Evolutionary conservation across 2,113 vertebrate species (phyloP).

Genomic region (Gymnorhina tibicen): DNA sequence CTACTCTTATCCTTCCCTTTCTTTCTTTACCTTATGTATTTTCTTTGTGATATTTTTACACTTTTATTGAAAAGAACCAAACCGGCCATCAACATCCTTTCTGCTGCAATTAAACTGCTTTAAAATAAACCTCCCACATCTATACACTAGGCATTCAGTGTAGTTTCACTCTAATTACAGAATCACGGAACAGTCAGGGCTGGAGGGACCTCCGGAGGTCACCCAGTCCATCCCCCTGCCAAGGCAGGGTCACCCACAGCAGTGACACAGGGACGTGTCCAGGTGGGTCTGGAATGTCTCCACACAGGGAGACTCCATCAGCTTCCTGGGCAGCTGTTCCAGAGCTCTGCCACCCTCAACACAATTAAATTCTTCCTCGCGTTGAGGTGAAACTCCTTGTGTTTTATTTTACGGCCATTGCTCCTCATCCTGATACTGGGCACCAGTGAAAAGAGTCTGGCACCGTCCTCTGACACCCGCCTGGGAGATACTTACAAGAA

Average conservation of each 20-base stretch:
- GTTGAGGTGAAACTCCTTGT: background rate
- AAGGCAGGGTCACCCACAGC: background rate
- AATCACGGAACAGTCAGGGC: background rate
- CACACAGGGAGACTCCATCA: background rate
- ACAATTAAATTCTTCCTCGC: accelerated
- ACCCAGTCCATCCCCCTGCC: background rate
- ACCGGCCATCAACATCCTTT: accelerated
- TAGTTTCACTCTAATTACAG: background rate
- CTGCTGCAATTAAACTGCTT: background rate
- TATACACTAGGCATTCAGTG: background rate
- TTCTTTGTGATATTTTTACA: background rate
- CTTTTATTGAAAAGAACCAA: background rate
- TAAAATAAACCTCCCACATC: background rate
- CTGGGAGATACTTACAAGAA: accelerated
- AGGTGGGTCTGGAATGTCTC: background rate
- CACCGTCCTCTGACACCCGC: background rate
- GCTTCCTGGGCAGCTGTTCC: background rate
- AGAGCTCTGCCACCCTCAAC: background rate
- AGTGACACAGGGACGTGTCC: background rate
- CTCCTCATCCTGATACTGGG: background rate
- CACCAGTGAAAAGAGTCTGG: background rate
- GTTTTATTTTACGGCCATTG: accelerated
- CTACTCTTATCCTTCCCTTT: background rate
- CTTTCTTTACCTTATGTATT: background rate
- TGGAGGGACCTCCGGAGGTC: background rate